Evolutionary conservation across 2,113 vertebrate species (phyloP), one percentile per base, ranked within the genome.

Genomic region (Lamprologus tigripictilis): DNA sequence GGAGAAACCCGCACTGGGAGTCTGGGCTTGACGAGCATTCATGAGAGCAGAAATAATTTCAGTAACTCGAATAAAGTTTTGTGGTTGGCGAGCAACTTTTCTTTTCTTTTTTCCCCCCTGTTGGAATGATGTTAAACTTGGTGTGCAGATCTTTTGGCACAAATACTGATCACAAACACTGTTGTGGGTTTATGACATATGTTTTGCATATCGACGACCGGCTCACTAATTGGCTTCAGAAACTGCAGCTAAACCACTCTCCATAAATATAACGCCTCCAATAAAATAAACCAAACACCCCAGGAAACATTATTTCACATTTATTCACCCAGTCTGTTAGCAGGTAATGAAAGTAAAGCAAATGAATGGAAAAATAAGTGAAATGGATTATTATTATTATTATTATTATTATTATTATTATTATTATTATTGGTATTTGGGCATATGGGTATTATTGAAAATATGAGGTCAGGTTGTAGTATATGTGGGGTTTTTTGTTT

Each of bases 91-190:
- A 53, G 11, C 5, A 42, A 61, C 68, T 58, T 23, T 23, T 26
- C 5, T 28, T 9, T 14, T 13, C 3, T 12, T 23, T 23, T 7
- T 13, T 3, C 0, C 53, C 11, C 54, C 3, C 13, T 6, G 8
- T 76, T 84, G 19, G 26, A 55, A 12, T 14, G 35, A 80, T 35
- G 35, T 80, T 31, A 49, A 78, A 49, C 42, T 78, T 49, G 16
- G 73, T 19, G 10, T 31, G 10, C 45, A 17, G 71, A n/a, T 19
- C 42, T 4, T 78, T 49, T 28, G 40, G 23, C 23, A 78, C 45
- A 26, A 78, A 49, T 26, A 49, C 71, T 31, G 71, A 49, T 78
- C 71, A 23, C 23, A 47, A 47, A 28, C 68, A 47, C 23, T 76
- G 23, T 76, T 76, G 71, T 76, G 45, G 42, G 42, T 26, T 49